Base-by-base conservation (phyloP, 2,888 invertebrate genomes). In the Macaria notata region DNA sequence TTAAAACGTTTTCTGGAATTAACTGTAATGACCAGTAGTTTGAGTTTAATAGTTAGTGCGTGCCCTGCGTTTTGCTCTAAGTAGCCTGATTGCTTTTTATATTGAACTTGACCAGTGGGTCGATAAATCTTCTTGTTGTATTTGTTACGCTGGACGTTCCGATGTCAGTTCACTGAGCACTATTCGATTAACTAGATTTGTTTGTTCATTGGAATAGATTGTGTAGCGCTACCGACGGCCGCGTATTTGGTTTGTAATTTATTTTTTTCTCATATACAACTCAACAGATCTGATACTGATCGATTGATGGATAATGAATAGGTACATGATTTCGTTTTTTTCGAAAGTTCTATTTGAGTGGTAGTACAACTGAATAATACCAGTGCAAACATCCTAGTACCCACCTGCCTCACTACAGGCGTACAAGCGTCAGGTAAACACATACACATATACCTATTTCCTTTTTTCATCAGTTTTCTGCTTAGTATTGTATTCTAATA, bases 1-100 rank as follows among this genome's bases (percentile, higher is more conserved):
- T 75, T 72, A 60, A 48, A 39, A 60, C 67, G 66, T 61, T 67
- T 64, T 62, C 64, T 62, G 61, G 68, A 67, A 68, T 70, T 73
- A 72, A 68, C 59, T 65, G 63, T 58, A 67, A 61, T 63, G 49
- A 61, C 51, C 49, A 61, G 59, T 48, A 9, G 51, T 45, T 51
- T 51, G 45, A 7, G 45, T 45, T 51, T 51, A 42, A 55, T 61
- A 50, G 42, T 48, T 19, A 42, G 46, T 55, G 9, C 48, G 48
- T 44, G 46, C 51, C 31, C 50, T 45, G 46, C 50, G 55, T 54
- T 59, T 56, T 55, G 56, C 49, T 56, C 47, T 59, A 53, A 52
- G 51, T 43, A 52, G 49, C 31, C 55, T 55, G 54, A 43, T 38
- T 42, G 31, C 56, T 50, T 49, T 53, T 60, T 50, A 44, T 38